These are phyloP conservation scores for Austrofundulus limnaeus DNA, from an alignment of 2,113 vertebrate genomes.

Conservation along the genomic window DNA sequence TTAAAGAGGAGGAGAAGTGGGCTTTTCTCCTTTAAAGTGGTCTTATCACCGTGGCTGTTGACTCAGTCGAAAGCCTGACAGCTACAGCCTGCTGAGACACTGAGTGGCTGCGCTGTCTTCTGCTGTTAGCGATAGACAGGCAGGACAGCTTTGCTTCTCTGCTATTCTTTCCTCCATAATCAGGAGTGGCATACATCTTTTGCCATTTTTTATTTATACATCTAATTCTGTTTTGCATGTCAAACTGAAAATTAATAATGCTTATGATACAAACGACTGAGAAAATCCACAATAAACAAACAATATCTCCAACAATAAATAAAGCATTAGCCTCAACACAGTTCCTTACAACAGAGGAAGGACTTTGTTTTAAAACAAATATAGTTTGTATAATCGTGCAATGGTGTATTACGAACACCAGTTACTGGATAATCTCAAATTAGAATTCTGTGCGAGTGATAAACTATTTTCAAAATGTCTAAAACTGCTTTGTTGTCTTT, in stretches of 20 bases:
- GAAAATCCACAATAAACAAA: constrained; percentile 2
- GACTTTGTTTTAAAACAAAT: neutral
- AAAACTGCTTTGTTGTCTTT: neutral
- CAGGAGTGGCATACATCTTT: constrained; percentile 61
- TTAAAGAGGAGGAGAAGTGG: constrained; percentile 60
- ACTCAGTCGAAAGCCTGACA: constrained; percentile 52
- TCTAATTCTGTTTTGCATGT: constrained; percentile 47
- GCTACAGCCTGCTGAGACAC: constrained; percentile 42
- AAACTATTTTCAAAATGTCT: too few relatives aligned
- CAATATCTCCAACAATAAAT: constrained; percentile 1
- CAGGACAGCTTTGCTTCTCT: constrained; percentile 63
- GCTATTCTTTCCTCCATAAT: constrained; percentile 66
- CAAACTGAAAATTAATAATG: constrained; percentile 50
- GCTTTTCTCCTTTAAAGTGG: constrained; percentile 65
- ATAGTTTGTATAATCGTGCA: too few relatives aligned
- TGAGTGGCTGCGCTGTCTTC: constrained; percentile 55
- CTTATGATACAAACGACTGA: constrained; percentile 14
- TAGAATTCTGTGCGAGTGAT: too few relatives aligned
- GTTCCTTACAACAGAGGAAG: too few relatives aligned
- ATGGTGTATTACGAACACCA: too few relatives aligned
- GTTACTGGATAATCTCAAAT: too few relatives aligned
- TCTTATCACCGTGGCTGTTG: constrained; percentile 47
- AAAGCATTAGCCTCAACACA: constrained; percentile 3
- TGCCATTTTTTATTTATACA: constrained; percentile 56
- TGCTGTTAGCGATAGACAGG: constrained; percentile 70